Evolutionary conservation across 1,140 invertebrate genomes (phyloP).

Genomic region (Pemphigus obesinymphae): DNA sequence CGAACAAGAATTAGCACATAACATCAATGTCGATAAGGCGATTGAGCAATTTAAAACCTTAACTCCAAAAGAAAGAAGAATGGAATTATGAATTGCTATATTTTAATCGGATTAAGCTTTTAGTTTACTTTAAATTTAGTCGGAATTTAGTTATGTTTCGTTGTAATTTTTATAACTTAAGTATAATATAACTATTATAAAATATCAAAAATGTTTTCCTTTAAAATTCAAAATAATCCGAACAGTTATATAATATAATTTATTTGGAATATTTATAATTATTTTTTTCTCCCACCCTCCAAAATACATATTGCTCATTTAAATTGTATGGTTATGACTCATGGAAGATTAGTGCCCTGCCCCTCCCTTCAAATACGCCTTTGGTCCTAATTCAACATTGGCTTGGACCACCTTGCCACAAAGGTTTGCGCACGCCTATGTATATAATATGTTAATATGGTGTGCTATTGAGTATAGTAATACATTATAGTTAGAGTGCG

Average conservation of each 20-base stretch:
- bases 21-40: background rate
- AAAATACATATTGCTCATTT: background rate
- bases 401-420: background rate
- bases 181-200: background rate
- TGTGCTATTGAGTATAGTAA: too few species aligned
- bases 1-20: background rate
- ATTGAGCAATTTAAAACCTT: background rate
- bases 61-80: background rate
- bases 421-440: constrained; percentile 5
- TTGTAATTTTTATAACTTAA: background rate
- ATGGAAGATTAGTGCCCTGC: too few species aligned
- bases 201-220: background rate
- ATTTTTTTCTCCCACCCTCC: background rate
- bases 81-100: background rate
- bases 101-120: background rate
- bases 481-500: too few species aligned
- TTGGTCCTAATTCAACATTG: background rate
- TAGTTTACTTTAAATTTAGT: too few species aligned
- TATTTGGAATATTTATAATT: background rate
- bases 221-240: background rate
- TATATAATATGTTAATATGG: too few species aligned
- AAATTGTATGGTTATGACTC: too few species aligned
- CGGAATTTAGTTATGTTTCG: too few species aligned
- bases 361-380: background rate
- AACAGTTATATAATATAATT: background rate